phyloP scores from a whole-genome alignment of 2,888 invertebrate species.

The Corbicula japonica region DNA sequence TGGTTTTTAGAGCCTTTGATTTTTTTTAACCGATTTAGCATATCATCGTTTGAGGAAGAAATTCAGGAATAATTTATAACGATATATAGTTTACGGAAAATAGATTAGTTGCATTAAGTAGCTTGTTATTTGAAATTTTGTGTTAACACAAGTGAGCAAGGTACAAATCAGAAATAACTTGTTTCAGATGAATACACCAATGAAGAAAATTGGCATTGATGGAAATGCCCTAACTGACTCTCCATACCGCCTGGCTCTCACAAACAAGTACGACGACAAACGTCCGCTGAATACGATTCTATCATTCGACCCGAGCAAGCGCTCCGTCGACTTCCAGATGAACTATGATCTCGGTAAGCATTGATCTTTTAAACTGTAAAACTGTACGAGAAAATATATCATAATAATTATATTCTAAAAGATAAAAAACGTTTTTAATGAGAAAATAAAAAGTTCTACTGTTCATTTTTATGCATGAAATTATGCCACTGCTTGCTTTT shows the following conservation, averaged over 20 bases:
- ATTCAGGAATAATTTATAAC: neutral
- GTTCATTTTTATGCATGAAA: neutral
- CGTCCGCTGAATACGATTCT: constrained; percentile 63
- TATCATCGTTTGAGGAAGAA: neutral
- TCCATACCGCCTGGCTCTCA: constrained; percentile 63
- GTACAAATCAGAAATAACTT: neutral
- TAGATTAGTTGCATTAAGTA: neutral
- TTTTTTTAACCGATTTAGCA: neutral
- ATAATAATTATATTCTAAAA: neutral
- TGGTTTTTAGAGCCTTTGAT: neutral
- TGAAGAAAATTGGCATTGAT: constrained; percentile 70
- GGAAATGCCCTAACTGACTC: constrained; percentile 58
- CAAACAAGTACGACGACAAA: constrained; percentile 64
- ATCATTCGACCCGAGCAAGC: constrained; percentile 55
- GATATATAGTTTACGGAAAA: neutral
- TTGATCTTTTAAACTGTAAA: neutral
- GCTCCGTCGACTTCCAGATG: constrained; percentile 59
- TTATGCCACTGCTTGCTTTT: neutral
- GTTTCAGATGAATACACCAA: constrained; percentile 69
- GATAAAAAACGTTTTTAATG: neutral
- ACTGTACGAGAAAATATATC: neutral
- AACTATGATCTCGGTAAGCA: constrained; percentile 67
- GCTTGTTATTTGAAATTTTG: neutral
- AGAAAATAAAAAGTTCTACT: neutral
- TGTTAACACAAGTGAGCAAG: neutral